These are phyloP conservation scores for Pararge aegeria DNA, from an alignment of 1,140 invertebrate genomes.

Conservation along the genomic window DNA sequence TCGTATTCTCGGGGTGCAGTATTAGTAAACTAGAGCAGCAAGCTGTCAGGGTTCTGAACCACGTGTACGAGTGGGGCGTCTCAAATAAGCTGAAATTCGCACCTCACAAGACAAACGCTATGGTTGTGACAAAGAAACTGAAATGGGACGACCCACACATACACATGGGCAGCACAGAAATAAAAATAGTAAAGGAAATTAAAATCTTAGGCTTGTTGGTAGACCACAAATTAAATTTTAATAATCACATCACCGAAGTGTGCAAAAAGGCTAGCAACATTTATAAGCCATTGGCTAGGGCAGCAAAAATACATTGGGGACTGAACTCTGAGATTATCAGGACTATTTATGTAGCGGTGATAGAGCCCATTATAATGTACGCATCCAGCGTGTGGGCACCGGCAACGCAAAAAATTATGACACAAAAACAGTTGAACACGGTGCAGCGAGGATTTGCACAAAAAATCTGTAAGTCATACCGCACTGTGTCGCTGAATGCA, in stretches of 20 bases:
- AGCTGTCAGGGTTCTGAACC: neutral
- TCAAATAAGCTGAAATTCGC: constrained; percentile 15
- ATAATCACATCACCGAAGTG: neutral
- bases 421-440: neutral
- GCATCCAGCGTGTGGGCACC: constrained; percentile 2
- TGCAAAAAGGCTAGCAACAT: constrained; percentile 4
- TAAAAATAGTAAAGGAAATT: constrained; percentile 12
- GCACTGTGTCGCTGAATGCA: constrained; percentile 12
- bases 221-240: constrained; percentile 14
- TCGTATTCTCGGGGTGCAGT: no score
- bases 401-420: neutral
- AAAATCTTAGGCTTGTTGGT: constrained; percentile 24
- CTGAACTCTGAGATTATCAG: neutral
- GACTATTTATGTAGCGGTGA: constrained; percentile 5
- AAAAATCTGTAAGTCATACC: constrained; percentile 2
- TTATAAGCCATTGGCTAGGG: neutral
- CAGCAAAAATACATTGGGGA: constrained; percentile 8
- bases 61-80: constrained; percentile 2
- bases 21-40: neutral
- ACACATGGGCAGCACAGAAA: constrained; percentile 7
- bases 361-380: no score
- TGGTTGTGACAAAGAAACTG: constrained; percentile 14
- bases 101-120: constrained; percentile 7
- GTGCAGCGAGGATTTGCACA: no score
- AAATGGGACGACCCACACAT: constrained; percentile 21